phyloP scores from a whole-genome alignment of 2,797 vertebrate species.

The Tauraco hartlaubi region DNA sequence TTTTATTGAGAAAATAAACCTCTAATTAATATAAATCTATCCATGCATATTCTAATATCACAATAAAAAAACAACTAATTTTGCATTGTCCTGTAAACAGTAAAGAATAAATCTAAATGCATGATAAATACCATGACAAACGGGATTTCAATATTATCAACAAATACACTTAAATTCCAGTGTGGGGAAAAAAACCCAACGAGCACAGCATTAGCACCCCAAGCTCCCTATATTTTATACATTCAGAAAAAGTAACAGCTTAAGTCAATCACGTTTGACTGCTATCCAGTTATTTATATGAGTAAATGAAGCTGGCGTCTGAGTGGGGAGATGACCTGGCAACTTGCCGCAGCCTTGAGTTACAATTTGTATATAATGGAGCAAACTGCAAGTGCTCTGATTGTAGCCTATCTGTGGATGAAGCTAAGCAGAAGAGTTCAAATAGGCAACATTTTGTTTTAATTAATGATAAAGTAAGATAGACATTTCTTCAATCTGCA shows the following conservation, averaged over 20 bases:
- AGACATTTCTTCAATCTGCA: neutral
- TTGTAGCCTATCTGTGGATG: neutral
- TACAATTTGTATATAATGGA: neutral
- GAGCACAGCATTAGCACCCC: neutral
- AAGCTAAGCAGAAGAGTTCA: neutral
- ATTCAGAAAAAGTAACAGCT: conserved; percentile 7
- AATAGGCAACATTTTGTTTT: neutral
- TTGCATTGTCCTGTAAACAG: neutral
- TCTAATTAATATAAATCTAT: neutral
- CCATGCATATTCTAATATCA: neutral
- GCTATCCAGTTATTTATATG: neutral
- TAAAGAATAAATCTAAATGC: neutral
- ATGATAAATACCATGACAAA: neutral
- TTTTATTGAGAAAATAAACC: neutral
- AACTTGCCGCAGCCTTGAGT: neutral
- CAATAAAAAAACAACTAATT: neutral
- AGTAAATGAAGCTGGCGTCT: neutral
- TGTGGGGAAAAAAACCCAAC: rapidly evolving
- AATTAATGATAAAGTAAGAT: neutral
- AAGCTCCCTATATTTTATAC: neutral
- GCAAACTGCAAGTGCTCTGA: neutral
- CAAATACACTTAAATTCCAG: neutral
- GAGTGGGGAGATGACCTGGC: neutral
- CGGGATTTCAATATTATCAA: neutral
- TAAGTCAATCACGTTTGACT: neutral